Evolutionary conservation across 2,113 vertebrate genomes (phyloP), one percentile per base, ranked within the genome.

Genomic region (Trogon melanurus): DNA sequence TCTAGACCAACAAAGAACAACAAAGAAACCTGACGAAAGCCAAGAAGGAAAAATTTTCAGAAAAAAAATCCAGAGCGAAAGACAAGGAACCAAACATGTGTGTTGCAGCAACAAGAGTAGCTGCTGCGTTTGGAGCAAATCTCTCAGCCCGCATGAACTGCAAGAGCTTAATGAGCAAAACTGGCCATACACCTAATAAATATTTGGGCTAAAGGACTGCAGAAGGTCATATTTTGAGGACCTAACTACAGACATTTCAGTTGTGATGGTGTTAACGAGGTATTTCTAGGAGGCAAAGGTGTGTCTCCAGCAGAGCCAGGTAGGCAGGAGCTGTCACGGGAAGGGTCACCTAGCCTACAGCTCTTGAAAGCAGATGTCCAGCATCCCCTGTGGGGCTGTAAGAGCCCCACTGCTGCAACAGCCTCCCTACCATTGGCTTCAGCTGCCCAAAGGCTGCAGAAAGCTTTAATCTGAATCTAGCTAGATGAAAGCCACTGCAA

Each of bases 381-480:
- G 16, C 4, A 2, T 88, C 57, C 23, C 58, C 41, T 61, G 20
- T 27, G 44, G 67, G 47, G 38, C 56, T 62, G 7, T 66, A n/a
- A 71, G 69, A 51, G 36, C 32, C 72, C 41, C 60, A 18, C 27
- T 65, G 58, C 32, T 86, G 54, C 5, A 3, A 64, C 20, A 89
- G 38, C 50, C 36, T 73, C 72, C 26, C 34, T 81, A 38, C 78
- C 61, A 32, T n/a, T 72, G 53, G 26, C 82, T 88, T 85, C 62
- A 79, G 78, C 45, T 75, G 48, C 53, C 66, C 73, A 44, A 82
- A 81, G 48, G 61, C 34, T 78, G 48, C 85, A 79, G 79, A 51
- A 89, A 73, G 79, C 92, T 95, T 90, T 97, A 79, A 95, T 96
- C 50, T 82, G 64, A 47, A 36, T 5, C 56, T 36, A 64, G 27